Percentiles rank a stretch among this genome's conserved stretches.
Evolutionary conservation across 2,113 vertebrate genomes (phyloP).

Genomic region (Apodemus speciosus): DNA sequence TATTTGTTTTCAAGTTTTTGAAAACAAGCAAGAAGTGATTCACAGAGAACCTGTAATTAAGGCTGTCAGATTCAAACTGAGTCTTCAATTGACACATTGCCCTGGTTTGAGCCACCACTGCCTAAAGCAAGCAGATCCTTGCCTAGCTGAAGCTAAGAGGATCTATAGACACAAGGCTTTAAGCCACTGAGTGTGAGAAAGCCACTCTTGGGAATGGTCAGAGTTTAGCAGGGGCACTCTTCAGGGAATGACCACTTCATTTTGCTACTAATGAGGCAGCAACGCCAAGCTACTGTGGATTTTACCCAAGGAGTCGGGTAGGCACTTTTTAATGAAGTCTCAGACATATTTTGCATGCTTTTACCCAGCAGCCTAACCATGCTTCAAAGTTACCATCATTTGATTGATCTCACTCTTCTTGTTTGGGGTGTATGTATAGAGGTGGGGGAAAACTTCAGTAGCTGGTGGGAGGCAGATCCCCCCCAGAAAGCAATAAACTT

Average conservation of each 20-base stretch:
- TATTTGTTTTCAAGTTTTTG: conserved; percentile 26
- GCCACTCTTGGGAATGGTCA: not conserved
- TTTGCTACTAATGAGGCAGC: conserved; percentile 68
- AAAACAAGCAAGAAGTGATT: not conserved
- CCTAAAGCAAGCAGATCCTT: conserved; percentile 31
- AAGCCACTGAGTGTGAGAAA: not conserved
- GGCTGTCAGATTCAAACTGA: conserved; percentile 20
- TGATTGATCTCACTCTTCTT: conserved; percentile 76
- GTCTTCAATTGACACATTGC: not conserved
- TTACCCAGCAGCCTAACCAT: conserved; percentile 72
- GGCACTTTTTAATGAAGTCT: conserved; percentile 78
- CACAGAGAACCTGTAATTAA: conserved; percentile 8
- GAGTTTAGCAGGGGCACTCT: conserved; percentile 8
- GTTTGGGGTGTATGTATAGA: conserved; percentile 23
- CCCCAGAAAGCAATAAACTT: conserved; percentile 72
- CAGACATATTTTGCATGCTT: conserved; percentile 73
- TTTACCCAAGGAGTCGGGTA: conserved; percentile 64
- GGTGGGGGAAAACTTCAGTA: conserved; percentile 60
- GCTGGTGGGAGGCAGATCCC: conserved; percentile 42
- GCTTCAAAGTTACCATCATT: conserved; percentile 77
- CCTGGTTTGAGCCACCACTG: not conserved
- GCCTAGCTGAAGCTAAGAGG: not conserved
- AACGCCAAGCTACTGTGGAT: conserved; percentile 63
- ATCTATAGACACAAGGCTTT: not conserved
- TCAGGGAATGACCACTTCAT: conserved; percentile 70